These are phyloP conservation scores for Pseudomugil tenellus DNA, from an alignment of 2,797 vertebrate species.

Conservation along the genomic window DNA sequence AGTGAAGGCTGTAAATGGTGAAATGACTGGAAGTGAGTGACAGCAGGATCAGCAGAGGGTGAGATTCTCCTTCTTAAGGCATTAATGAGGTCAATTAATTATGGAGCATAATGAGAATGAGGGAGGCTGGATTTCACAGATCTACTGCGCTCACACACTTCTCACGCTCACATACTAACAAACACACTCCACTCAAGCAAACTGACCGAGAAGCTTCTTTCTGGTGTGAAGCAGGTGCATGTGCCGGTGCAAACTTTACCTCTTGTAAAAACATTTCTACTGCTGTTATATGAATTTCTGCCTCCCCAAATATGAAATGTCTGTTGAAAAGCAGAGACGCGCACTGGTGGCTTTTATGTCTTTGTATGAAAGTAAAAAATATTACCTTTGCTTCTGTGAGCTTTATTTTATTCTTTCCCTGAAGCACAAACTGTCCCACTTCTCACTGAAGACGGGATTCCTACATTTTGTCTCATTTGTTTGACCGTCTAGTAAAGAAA, in stretches of 20 bases:
- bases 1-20: too few species aligned
- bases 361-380: not conserved
- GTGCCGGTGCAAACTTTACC: not conserved
- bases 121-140: constrained; percentile 10
- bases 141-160: constrained; percentile 24
- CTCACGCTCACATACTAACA: constrained; percentile 27
- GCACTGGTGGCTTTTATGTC: not conserved
- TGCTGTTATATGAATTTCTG: constrained; percentile 3
- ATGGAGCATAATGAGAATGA: constrained; percentile 16
- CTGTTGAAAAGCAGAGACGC: not conserved
- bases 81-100: constrained; percentile 58
- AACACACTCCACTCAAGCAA: constrained; percentile 19
- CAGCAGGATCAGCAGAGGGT: constrained; percentile 7
- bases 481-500: constrained; percentile 3
- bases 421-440: not conserved
- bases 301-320: not conserved
- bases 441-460: not conserved
- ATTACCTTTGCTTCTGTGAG: too few species aligned
- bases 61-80: constrained; percentile 30
- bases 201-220: constrained; percentile 20
- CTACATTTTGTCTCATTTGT: not conserved
- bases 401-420: not conserved
- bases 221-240: too few species aligned
- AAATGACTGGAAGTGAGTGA: not conserved
- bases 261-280: not conserved